Evolutionary conservation across 2,113 vertebrate species (phyloP).

Genomic region (Neogobius melanostomus): DNA sequence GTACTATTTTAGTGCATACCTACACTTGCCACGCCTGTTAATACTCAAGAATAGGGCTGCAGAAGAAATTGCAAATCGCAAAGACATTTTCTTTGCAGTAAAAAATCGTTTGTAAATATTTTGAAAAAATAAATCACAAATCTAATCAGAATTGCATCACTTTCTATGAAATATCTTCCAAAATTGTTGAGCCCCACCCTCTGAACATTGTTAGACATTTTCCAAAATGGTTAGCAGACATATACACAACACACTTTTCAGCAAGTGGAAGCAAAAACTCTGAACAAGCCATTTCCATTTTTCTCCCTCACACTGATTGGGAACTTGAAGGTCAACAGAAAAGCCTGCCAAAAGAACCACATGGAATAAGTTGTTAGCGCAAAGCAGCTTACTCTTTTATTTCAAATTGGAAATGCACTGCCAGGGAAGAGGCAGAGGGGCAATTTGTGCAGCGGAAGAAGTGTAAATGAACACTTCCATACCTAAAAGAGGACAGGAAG

Average conservation of each 20-base stretch:
- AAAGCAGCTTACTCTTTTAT: slow-evolving; percentile 59
- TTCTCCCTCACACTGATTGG: slow-evolving; percentile 61
- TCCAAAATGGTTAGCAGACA: too few relatives aligned
- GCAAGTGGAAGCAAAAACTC: slow-evolving; percentile 43
- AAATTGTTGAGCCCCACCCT: too few relatives aligned
- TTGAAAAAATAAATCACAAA: too few relatives aligned
- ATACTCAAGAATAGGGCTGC: too few relatives aligned
- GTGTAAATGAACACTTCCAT: slow-evolving; percentile 67
- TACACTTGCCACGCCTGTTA: too few relatives aligned
- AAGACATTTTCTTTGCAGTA: too few relatives aligned
- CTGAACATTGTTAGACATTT: too few relatives aligned
- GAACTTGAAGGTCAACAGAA: slow-evolving; percentile 70
- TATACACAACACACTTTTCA: slow-evolving; percentile 36
- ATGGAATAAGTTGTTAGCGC: slow-evolving; percentile 51
- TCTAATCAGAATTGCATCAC: too few relatives aligned
- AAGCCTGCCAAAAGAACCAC: slow-evolving; percentile 57
- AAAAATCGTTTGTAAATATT: too few relatives aligned
- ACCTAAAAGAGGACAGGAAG: slow-evolving; percentile 34
- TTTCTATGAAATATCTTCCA: too few relatives aligned
- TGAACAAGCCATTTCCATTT: slow-evolving; percentile 64
- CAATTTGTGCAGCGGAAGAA: slow-evolving; percentile 60
- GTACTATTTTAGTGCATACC: too few relatives aligned
- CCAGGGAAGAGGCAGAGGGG: slow-evolving; percentile 54
- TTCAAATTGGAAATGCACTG: slow-evolving; percentile 64
- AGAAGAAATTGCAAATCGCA: too few relatives aligned